Percentiles rank a stretch among this genome's conserved stretches.
Evolutionary conservation across 1,140 invertebrate species (phyloP).

Genomic region (Rhizoglyphus robini): DNA sequence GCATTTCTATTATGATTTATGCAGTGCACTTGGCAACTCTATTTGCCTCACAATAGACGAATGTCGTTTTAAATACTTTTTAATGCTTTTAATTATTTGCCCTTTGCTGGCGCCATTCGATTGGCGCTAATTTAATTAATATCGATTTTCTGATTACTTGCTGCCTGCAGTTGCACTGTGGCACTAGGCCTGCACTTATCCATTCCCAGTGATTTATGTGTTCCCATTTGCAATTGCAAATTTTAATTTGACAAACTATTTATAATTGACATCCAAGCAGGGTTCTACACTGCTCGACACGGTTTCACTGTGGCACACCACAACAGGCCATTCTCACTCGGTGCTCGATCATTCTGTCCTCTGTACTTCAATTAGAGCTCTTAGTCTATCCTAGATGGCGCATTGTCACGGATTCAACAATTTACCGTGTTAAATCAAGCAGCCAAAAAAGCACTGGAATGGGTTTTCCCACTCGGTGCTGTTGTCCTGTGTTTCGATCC

Average conservation of each 20-base stretch:
- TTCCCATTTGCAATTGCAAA: neutral
- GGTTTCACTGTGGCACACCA: too few species aligned
- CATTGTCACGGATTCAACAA: too few species aligned
- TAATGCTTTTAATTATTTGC: constrained; percentile 11
- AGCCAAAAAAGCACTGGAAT: too few species aligned
- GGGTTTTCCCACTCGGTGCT: too few species aligned
- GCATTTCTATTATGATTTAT: constrained; percentile 4
- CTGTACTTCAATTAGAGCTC: too few species aligned
- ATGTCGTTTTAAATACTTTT: constrained; percentile 8
- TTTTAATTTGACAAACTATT: constrained; percentile 5
- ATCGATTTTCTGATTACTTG: constrained; percentile 10
- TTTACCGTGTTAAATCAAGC: too few species aligned
- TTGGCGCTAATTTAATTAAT: constrained; percentile 12
- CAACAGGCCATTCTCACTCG: too few species aligned
- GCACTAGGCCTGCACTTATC: neutral
- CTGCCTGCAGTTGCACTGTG: neutral
- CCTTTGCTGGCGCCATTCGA: neutral
- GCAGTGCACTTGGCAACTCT: neutral
- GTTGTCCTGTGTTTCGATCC: too few species aligned
- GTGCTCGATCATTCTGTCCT: too few species aligned
- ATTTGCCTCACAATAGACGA: neutral
- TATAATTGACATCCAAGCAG: constrained; percentile 7
- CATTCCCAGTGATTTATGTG: neutral
- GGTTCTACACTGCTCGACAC: too few species aligned
- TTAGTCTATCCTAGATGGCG: too few species aligned